A percentile compares a stretch with the other conserved stretches of the same genome.
phyloP scores from a whole-genome alignment of 2,113 vertebrate species.

The Limnothrissa miodon region DNA sequence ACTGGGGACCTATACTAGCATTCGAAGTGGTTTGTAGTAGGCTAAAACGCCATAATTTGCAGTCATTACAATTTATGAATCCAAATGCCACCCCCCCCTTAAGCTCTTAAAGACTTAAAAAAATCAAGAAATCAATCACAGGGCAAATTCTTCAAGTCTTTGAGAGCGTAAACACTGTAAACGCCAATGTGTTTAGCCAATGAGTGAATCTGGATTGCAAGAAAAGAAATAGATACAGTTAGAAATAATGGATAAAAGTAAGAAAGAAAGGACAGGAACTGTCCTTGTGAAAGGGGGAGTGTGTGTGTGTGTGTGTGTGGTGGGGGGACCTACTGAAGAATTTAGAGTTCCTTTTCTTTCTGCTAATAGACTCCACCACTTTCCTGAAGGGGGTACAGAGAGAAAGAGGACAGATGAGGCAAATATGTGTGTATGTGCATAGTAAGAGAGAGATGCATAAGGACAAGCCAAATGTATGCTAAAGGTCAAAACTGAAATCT shows the following conservation, averaged over 20 bases:
- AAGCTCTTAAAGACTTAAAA: no score
- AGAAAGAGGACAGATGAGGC: background rate
- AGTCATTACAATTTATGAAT: no score
- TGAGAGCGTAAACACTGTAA: no score
- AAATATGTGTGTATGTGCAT: background rate
- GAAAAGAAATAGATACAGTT: background rate
- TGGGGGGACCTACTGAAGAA: conserved; percentile 68
- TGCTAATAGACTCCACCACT: conserved; percentile 50
- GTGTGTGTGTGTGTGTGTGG: no score
- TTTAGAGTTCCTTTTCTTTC: conserved; percentile 64
- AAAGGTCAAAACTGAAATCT: background rate
- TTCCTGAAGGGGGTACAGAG: conserved; percentile 46
- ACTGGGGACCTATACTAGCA: background rate
- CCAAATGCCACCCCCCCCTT: no score
- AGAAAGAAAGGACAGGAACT: no score
- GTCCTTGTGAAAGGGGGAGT: background rate
- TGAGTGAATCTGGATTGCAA: background rate
- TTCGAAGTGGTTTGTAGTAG: no score
- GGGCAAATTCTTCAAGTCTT: no score
- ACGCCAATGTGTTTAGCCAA: background rate
- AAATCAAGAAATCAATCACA: no score
- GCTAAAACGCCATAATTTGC: no score
- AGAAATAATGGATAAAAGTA: background rate
- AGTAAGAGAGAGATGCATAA: background rate
- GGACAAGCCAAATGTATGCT: conserved; percentile 1